Conservation (phyloP, 2,113 vertebrate species). For the Coreoperca whiteheadi region DNA sequence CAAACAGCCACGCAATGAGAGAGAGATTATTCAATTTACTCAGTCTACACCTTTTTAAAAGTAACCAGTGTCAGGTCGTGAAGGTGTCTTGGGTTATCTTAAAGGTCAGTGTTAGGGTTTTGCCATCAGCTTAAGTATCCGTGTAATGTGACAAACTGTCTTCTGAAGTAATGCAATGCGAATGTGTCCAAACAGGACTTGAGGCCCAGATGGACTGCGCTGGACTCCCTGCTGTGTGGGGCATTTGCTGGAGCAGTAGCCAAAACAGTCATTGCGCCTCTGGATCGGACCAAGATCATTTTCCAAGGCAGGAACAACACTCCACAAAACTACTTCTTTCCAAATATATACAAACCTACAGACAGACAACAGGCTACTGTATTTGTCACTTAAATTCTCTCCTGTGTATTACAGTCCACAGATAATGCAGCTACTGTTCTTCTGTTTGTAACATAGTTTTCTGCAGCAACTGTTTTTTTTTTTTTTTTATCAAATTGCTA, state of each 20-base stretch:
- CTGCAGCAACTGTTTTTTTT: slow-evolving; percentile 21
- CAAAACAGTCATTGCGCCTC: slow-evolving; percentile 95
- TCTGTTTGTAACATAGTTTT: slow-evolving; percentile 29
- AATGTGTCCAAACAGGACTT: slow-evolving; percentile 77
- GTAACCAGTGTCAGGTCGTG: too few species aligned
- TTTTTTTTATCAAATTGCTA: slow-evolving; percentile 39
- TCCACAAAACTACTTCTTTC: not conserved
- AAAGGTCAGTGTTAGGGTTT: not conserved
- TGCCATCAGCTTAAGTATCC: not conserved
- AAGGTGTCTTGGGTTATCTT: not conserved
- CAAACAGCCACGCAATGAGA: not conserved
- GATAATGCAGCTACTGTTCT: slow-evolving; percentile 19
- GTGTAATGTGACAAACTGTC: slow-evolving; percentile 7
- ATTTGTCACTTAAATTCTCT: not conserved
- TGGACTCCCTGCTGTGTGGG: slow-evolving; percentile 92
- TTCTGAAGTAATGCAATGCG: not conserved
- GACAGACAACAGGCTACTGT: not conserved
- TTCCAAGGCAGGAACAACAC: slow-evolving; percentile 90
- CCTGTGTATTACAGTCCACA: not conserved
- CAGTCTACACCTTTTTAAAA: not conserved
- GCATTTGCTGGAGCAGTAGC: slow-evolving; percentile 95
- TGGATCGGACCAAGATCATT: slow-evolving; percentile 99
- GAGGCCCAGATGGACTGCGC: slow-evolving; percentile 83
- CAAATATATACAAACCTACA: not conserved
- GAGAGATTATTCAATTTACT: not conserved